Base-by-base conservation (phyloP, 2,888 invertebrate genomes). In the Phortica okadai region DNA sequence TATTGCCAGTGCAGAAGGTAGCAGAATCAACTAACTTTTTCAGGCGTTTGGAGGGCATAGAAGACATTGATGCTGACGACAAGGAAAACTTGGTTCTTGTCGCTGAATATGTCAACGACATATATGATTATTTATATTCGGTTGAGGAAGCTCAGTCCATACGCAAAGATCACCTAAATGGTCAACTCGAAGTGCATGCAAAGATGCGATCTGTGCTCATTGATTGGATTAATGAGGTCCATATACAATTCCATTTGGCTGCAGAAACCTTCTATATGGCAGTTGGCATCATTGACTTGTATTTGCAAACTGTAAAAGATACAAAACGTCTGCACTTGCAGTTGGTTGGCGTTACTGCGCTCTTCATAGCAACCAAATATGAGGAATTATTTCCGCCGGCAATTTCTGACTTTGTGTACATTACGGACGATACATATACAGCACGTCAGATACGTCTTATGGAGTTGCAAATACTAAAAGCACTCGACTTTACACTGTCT, bases 211-310 rank as follows among this genome's bases (percentile, higher is more conserved):
- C 95, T 14, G 95, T 98, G 70, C 93, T 99, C 16, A 93, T 99
- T 78, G 97, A 99, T 90, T 99, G 99, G 99, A 92, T 99, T 74
- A 95, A 97, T 16, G 97, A 98, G 88, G 97, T 99, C 8, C 97
- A 98, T 84, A 92, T 93, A 73, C 96, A 97, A 88, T 99, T 98
- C 91, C 95, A 95, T 80, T 92, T 98, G 74, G 92, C 95, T 21
- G 94, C 96, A 75, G 99, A 99, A 92, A 98, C 98, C 8, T 94
- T 98, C 79, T 97, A 97, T 90, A 92, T 98, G 87, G 95, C 97
- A 75, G 94, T 98, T 74, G 95, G 96, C 82, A 95, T 98, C 21
- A 93, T 98, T 84, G 99, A 99, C 92, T 93, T 97, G 89, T 98
- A 96, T 92, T 93, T 99, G 76, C 91, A 91, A 80, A 92, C 90